Percentiles rank a stretch among this genome's conserved stretches.
These are phyloP conservation scores for Zosterops borbonicus DNA, from an alignment of 2,113 vertebrate genomes.

Conservation along the genomic window DNA sequence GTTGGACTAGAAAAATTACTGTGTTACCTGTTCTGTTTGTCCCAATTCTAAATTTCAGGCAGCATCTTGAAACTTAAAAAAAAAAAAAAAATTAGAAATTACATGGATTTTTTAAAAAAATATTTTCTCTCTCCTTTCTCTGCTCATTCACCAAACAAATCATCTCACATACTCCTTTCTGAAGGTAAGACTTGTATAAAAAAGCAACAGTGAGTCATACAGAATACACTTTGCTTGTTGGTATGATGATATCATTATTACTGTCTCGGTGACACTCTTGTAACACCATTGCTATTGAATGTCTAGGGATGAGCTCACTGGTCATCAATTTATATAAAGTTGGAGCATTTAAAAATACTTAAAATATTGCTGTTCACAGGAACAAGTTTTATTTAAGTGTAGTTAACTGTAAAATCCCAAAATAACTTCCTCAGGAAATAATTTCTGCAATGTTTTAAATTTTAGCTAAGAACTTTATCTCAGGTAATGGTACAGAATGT, in stretches of 20 bases:
- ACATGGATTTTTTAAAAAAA: not conserved
- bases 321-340: constrained; percentile 9
- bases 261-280: not conserved
- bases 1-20: not conserved
- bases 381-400: not conserved
- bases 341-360: not conserved
- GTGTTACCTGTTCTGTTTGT: not conserved
- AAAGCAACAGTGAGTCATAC: not conserved
- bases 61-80: not conserved
- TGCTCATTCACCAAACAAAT: not conserved
- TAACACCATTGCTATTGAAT: not conserved
- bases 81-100: not conserved
- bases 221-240: not conserved
- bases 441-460: not conserved
- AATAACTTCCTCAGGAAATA: not conserved
- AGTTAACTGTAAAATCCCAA: not conserved
- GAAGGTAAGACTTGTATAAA: not conserved
- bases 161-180: not conserved
- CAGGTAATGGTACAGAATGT: not conserved
- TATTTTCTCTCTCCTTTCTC: not conserved
- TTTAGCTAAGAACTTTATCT: not conserved
- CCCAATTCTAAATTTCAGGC: not conserved
- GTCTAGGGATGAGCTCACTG: not conserved
- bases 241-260: not conserved
- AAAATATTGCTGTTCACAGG: constrained; percentile 12